A percentile compares a stretch with the other conserved stretches of the same genome.
These are phyloP conservation scores for Nemoura dubitans DNA, from an alignment of 2,888 invertebrate genomes.

Conservation along the genomic window DNA sequence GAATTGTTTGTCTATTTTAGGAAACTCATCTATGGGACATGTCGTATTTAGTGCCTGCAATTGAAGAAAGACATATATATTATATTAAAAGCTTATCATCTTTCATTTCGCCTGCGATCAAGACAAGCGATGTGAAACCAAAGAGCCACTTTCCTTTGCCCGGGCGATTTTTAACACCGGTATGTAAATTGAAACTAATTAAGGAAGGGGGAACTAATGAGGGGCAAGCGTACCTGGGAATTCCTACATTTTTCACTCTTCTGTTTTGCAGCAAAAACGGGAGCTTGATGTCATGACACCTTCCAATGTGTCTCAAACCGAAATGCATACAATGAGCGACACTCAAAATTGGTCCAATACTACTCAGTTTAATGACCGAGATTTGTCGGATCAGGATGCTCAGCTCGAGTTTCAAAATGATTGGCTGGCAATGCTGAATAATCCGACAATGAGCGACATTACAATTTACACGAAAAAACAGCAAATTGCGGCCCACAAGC, in stretches of 20 bases:
- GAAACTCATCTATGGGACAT: constrained; percentile 57
- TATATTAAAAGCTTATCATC: constrained; percentile 55
- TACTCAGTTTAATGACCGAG: neutral
- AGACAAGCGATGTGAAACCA: constrained; percentile 48
- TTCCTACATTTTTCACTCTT: no score
- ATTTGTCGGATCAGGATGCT: neutral
- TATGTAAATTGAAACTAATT: constrained; percentile 40
- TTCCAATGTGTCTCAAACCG: no score
- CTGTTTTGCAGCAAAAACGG: neutral
- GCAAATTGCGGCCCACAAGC: constrained; percentile 60
- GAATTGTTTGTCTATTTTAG: constrained; percentile 50
- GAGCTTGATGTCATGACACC: neutral
- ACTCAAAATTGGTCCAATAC: neutral
- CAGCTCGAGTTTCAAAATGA: constrained; percentile 49
- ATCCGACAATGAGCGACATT: constrained; percentile 60
- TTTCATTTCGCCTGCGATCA: constrained; percentile 51
- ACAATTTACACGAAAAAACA: constrained; percentile 58
- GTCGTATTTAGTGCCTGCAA: constrained; percentile 53
- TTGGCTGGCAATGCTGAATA: constrained; percentile 58
- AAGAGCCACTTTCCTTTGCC: constrained; percentile 52
- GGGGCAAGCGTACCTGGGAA: no score
- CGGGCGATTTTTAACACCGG: constrained; percentile 49
- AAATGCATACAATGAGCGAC: neutral
- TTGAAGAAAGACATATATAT: constrained; percentile 50
- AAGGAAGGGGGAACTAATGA: neutral